These are phyloP conservation scores for Prietella phreatophila DNA, from an alignment of 2,113 vertebrate species.

Conservation along the genomic window DNA sequence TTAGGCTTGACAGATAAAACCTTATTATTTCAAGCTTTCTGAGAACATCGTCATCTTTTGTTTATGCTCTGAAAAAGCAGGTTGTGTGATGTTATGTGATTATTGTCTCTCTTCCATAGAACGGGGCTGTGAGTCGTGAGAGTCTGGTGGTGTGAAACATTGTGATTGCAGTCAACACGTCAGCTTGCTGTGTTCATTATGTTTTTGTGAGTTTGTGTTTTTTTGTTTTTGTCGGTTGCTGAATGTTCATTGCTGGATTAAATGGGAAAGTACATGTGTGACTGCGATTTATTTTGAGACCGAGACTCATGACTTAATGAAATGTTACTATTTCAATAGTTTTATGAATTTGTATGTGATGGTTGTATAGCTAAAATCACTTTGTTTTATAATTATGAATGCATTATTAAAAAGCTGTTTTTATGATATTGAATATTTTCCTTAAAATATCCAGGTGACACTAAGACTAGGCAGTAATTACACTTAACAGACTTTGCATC, in stretches of 20 bases:
- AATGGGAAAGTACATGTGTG: background rate
- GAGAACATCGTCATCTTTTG: background rate
- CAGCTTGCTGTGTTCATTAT: background rate
- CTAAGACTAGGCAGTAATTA: background rate
- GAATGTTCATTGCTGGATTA: background rate
- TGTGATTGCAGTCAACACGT: background rate
- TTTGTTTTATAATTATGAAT: background rate
- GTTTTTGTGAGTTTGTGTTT: slow-evolving; percentile 25
- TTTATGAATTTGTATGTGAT: slow-evolving; percentile 7
- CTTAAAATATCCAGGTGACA: no score
- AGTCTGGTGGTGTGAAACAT: slow-evolving; percentile 84
- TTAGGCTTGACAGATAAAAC: background rate
- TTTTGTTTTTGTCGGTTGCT: background rate
- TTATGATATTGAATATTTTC: background rate
- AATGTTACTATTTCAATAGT: slow-evolving; percentile 5
- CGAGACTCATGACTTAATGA: background rate
- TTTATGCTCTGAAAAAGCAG: background rate
- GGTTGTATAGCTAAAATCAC: background rate
- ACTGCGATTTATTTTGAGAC: background rate
- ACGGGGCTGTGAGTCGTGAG: slow-evolving; percentile 84
- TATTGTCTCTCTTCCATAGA: slow-evolving; percentile 68
- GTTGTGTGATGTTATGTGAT: background rate
- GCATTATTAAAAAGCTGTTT: background rate
- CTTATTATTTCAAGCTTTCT: background rate
- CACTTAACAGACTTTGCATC: background rate